Evolutionary conservation across 2,888 invertebrate genomes (phyloP).

Genomic region (Theretra japonica): DNA sequence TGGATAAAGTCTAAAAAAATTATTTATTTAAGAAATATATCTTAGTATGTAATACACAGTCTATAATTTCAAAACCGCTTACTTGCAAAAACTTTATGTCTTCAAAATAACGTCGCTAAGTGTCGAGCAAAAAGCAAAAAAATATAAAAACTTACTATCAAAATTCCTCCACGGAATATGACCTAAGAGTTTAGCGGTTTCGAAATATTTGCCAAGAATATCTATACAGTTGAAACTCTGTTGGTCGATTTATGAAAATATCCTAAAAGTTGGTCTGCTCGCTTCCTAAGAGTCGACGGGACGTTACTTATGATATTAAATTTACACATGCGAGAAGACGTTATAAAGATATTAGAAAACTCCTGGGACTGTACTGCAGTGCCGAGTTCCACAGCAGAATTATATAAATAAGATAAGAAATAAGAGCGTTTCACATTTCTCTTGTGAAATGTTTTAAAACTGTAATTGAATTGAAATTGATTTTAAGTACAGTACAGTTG

Average conservation of each 20-base stretch:
- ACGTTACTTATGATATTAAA: constrained; percentile 25
- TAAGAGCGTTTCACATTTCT: too few species aligned
- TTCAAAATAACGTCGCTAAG: too few species aligned
- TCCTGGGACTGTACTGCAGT: constrained; percentile 5
- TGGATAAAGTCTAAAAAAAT: too few species aligned
- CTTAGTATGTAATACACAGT: too few species aligned
- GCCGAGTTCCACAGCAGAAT: not conserved
- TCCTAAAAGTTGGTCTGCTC: constrained; percentile 18
- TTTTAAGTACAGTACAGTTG: too few species aligned
- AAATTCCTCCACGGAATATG: constrained; percentile 14
- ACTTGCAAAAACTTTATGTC: too few species aligned
- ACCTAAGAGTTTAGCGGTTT: constrained; percentile 15
- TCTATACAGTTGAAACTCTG: constrained; percentile 1
- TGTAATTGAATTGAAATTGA: not conserved
- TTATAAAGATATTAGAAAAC: constrained; percentile 25
- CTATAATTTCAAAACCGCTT: too few species aligned
- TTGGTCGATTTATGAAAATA: constrained; percentile 24
- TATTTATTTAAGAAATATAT: too few species aligned
- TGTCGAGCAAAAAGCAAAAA: not conserved
- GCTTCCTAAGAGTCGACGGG: not conserved
- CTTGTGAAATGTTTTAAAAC: too few species aligned
- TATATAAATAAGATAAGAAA: constrained; percentile 19
- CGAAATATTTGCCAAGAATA: constrained; percentile 19
- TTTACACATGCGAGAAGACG: constrained; percentile 19
- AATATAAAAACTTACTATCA: not conserved